These are phyloP conservation scores for Pongo pygmaeus DNA, from an alignment of 2,113 vertebrate species.

Conservation along the genomic window DNA sequence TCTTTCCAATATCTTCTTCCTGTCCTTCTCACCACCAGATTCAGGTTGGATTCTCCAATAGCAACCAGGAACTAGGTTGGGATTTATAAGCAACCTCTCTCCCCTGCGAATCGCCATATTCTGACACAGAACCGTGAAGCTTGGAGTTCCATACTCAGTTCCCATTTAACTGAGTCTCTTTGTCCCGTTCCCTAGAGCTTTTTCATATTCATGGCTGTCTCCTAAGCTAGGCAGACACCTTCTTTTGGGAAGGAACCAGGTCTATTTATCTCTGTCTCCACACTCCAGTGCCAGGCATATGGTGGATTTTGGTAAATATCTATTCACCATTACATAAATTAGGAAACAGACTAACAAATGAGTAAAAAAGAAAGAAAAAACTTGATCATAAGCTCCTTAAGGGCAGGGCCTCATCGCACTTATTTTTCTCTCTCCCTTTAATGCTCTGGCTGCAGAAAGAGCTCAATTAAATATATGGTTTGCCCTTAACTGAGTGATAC, in stretches of 20 bases:
- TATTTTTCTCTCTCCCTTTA: neutral
- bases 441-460: neutral
- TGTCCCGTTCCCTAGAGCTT: neutral
- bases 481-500: neutral
- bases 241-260: neutral
- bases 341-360: neutral
- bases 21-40: neutral
- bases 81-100: neutral
- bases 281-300: neutral
- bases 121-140: accelerated
- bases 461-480: neutral
- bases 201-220: neutral
- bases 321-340: neutral
- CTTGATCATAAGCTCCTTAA: neutral
- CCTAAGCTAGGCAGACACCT: neutral
- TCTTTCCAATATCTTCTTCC: neutral
- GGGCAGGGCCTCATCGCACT: neutral
- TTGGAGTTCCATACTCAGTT: too few relatives aligned
- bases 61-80: neutral
- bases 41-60: neutral
- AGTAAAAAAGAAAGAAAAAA: neutral
- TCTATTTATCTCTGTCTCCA: neutral
- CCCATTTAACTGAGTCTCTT: neutral
- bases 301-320: neutral
- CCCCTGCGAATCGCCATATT: neutral